Base-by-base conservation (phyloP, 1,140 invertebrate genomes). In the Ceratosolen solmsi region DNA sequence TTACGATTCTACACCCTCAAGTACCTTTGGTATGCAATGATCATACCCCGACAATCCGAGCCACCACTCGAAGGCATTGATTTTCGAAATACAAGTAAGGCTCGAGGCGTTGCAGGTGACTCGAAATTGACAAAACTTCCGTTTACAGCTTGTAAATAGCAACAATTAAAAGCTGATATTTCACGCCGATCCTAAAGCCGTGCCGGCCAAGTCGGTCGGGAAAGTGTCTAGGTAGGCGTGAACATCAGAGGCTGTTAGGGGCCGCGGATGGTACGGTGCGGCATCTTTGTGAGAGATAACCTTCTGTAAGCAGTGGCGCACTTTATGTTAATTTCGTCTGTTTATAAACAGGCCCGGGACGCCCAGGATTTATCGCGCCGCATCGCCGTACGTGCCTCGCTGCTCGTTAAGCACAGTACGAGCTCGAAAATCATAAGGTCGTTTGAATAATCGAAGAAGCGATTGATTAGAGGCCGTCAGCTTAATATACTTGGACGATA, bases 291-390 rank as follows among this genome's bases (percentile, higher is more conserved):
- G 51, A 22, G 25, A 79, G 77, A 71, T 71, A 79, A 79, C 65
- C 77, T 79, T 70, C 49, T 38, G 22, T 56, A 49, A 27, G 65
- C n/a, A 79, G 63, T 51, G 56, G 49, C 65, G 46, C 63, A 51
- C 33, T 79, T 79, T 79, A 79, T 79, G 77, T 54, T 79, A 79
- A 79, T 79, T 71, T 33, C 20, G 36, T 60, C 25, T 79, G 77
- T 79, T 79, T 79, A 79, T 71, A 79, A 79, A 79, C 33, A 79
- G 41, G 65, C 76, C 22, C 41, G 60, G 60, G 49, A 77, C 56
- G 54, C 8, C 25, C 33, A 33, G 56, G 46, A 77, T 77, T 77
- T 65, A 77, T 77, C 74, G 38, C 36, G 58, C 17, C 3, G 74
- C 46, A 33, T 77, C 58, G 74, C 36, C 1, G n/a, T 60, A 11